Evolutionary conservation across 2,888 invertebrate genomes (phyloP), one percentile per base, ranked within the genome.

Genomic region (Epinotia demarniana): DNA sequence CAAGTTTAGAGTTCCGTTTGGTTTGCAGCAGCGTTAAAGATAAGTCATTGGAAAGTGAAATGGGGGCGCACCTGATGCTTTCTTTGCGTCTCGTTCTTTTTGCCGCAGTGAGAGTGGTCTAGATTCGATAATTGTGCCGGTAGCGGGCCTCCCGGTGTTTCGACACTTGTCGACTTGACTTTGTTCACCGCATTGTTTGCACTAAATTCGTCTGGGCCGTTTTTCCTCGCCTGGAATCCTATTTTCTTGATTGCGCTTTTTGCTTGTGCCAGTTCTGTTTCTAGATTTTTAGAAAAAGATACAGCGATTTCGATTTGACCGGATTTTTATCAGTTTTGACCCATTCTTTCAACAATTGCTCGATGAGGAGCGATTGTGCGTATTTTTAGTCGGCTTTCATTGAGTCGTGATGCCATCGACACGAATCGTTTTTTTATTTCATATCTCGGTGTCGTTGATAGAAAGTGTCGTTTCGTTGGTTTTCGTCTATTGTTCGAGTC

Each of bases 21-120:
- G 85, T 79, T 79, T 74, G 82, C 78, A 77, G 76, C 77, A 70
- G 58, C 66, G 70, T 77, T 81, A 82, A 85, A 88, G 89, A 89
- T 90, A 90, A 90, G 89, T 89, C 89, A 88, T 90, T 92, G 92
- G 93, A 93, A 93, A 93, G 93, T 93, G 92, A 93, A 94, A 92
- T 91, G 91, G 89, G 92, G 90, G 87, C 92, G 93, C 93, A 93
- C 93, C 93, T 93, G 92, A 89, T 89, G 92, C 92, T 93, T 92
- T 93, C 93, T 93, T 93, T 90, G 87, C 88, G 87, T 90, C 89
- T 87, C 89, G 88, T 90, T 91, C 92, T 92, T 92, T 93, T 93
- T 92, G 90, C 90, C 87, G 87, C 88, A 93, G 93, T 91, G 93
- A 93, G 93, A 94, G 93, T 93, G 93, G 90, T 93, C 93, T 92